phyloP scores from a whole-genome alignment of 2,888 invertebrate genomes.

The Blera fallax region DNA sequence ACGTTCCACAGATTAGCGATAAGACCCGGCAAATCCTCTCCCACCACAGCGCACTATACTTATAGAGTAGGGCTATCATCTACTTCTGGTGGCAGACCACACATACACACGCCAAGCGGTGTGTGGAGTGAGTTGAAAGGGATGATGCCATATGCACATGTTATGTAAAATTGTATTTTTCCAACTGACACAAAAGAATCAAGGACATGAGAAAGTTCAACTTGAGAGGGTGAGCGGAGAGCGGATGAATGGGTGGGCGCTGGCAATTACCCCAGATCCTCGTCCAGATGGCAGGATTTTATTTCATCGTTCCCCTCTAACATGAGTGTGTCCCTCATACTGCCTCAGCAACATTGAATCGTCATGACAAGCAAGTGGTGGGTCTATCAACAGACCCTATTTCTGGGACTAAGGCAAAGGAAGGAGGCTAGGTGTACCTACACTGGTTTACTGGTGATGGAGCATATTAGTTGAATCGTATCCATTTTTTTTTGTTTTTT shows the following conservation, averaged over 20 bases:
- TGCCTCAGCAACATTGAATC: conserved; percentile 49
- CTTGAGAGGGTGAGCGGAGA: not conserved
- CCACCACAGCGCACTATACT: not conserved
- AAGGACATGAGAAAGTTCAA: conserved; percentile 54
- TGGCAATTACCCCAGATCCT: conserved; percentile 61
- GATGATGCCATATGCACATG: conserved; percentile 53
- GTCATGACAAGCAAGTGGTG: conserved; percentile 39
- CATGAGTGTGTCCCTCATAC: conserved; percentile 7
- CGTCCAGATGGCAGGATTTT: conserved; percentile 51
- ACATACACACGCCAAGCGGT: conserved; percentile 31
- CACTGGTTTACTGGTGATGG: conserved; percentile 40
- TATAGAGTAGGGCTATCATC: conserved; percentile 16
- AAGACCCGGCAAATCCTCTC: conserved; percentile 34
- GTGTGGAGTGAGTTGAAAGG: not conserved
- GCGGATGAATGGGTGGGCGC: not conserved
- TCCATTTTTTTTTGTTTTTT: conserved; percentile 35
- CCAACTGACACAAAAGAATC: conserved; percentile 61
- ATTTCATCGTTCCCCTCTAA: not conserved
- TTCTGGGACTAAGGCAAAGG: not conserved
- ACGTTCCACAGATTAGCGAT: conserved; percentile 55
- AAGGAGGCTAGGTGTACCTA: not conserved
- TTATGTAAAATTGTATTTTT: conserved; percentile 63
- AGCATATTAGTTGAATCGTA: conserved; percentile 63
- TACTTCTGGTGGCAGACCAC: conserved; percentile 43
- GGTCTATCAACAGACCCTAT: not conserved